Conservation (phyloP, 2,797 vertebrate genomes). For the Pterois miles region DNA sequence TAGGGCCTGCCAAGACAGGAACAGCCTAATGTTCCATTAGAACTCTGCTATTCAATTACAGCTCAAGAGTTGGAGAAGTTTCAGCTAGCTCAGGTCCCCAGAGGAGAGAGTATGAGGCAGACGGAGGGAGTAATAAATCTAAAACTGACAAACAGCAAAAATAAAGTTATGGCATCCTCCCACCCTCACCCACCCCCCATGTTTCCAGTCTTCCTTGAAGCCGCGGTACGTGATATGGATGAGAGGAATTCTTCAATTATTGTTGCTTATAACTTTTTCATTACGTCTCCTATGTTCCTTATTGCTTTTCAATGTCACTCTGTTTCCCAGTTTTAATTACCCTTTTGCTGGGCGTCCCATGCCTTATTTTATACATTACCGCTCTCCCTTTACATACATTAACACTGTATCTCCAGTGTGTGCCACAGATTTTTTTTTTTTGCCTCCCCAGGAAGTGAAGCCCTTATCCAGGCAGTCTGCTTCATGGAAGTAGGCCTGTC, state of each 20-base stretch:
- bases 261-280: constrained; percentile 25
- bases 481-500: constrained; percentile 42
- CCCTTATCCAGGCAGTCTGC: constrained; percentile 44
- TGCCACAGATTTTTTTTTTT: not conserved
- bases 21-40: constrained; percentile 76
- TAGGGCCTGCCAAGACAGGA: constrained; percentile 69
- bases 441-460: constrained; percentile 23
- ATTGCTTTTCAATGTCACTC: constrained; percentile 7
- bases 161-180: constrained; percentile 70
- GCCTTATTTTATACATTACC: not conserved
- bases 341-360: not conserved
- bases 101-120: constrained; percentile 66
- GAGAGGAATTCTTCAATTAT: constrained; percentile 20
- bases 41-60: constrained; percentile 78
- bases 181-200: constrained; percentile 34
- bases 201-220: constrained; percentile 41
- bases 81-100: constrained; percentile 73
- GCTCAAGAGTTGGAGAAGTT: constrained; percentile 69
- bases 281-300: constrained; percentile 6
- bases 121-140: constrained; percentile 72
- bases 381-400: not conserved
- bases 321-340: constrained; percentile 10
- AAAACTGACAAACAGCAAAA: constrained; percentile 76
- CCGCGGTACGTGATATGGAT: constrained; percentile 9
- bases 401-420: constrained; percentile 4